These are phyloP conservation scores for Tympanuchus pallidicinctus DNA, from an alignment of 2,113 vertebrate species.

Conservation along the genomic window DNA sequence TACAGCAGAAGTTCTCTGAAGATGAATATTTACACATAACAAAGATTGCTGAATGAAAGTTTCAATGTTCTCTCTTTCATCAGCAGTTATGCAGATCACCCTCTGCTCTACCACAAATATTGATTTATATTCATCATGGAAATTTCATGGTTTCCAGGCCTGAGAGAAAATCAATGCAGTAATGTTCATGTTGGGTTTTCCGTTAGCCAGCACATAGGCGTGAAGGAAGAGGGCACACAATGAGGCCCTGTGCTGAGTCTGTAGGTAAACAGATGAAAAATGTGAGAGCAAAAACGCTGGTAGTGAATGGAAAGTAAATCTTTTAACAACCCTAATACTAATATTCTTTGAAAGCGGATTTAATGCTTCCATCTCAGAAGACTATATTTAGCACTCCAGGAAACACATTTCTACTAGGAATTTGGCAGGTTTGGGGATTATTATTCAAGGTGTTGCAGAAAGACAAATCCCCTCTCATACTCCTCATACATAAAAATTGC, in stretches of 20 bases:
- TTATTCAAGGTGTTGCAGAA: constrained; percentile 43
- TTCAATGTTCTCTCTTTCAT: constrained; percentile 13
- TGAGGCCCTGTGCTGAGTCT: not conserved
- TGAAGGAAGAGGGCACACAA: not conserved
- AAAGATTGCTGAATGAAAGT: not conserved
- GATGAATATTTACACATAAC: not conserved
- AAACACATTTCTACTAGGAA: constrained; percentile 7
- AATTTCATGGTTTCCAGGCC: constrained; percentile 50
- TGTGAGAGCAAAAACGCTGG: not conserved
- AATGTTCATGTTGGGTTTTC: constrained; percentile 21
- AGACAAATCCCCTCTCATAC: constrained; percentile 31
- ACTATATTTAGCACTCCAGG: not conserved
- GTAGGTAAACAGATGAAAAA: constrained; percentile 30
- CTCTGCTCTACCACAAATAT: constrained; percentile 51
- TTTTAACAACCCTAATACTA: not conserved
- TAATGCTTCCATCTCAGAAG: constrained; percentile 17
- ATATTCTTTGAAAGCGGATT: constrained; percentile 21
- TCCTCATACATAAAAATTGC: constrained; percentile 9
- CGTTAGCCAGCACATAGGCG: not conserved
- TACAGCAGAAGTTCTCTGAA: not conserved
- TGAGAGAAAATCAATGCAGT: constrained; percentile 42
- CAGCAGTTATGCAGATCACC: constrained; percentile 60
- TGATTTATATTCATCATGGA: constrained; percentile 65
- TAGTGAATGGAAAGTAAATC: constrained; percentile 13
- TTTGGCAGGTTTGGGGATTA: constrained; percentile 17